Evolutionary conservation across 2,888 invertebrate species (phyloP).

Genomic region (Oligia strigilis): DNA sequence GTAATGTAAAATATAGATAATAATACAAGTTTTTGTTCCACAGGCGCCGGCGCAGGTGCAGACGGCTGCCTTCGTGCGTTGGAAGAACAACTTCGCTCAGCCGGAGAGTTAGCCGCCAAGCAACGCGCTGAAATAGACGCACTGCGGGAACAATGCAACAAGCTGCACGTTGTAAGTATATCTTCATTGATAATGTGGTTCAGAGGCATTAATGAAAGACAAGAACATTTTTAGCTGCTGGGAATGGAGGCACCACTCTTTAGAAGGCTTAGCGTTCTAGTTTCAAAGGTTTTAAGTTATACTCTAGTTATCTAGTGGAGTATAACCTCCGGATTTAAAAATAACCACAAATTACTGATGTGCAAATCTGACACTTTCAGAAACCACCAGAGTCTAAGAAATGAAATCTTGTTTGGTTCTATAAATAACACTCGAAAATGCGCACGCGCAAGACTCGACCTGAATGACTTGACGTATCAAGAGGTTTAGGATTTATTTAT

Average conservation of each 20-base stretch:
- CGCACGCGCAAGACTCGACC: not conserved
- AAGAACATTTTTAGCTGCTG: not conserved
- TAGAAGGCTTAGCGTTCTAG: not conserved
- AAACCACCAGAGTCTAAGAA: not conserved
- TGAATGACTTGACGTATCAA: not conserved
- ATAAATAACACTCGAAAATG: not conserved
- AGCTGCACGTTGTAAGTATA: constrained; percentile 92
- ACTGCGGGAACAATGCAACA: constrained; percentile 92
- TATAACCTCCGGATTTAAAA: too few species aligned
- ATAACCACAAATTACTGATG: too few species aligned
- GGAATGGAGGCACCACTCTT: not conserved
- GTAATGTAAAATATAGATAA: not conserved
- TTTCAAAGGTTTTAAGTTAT: too few species aligned
- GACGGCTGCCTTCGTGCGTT: constrained; percentile 94
- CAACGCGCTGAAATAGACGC: constrained; percentile 95
- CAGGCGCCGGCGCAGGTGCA: constrained; percentile 89
- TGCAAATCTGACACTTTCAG: too few species aligned
- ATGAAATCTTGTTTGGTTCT: not conserved
- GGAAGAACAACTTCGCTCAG: constrained; percentile 94
- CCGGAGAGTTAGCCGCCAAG: constrained; percentile 93
- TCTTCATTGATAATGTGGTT: not conserved
- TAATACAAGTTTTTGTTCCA: not conserved
- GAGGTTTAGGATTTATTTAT: not conserved
- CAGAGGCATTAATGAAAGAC: not conserved
- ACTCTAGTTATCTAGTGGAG: not conserved